A percentile compares a stretch with the other conserved stretches of the same genome.
Conservation (phyloP, 2,113 vertebrate species). For the Atherinomorus stipes region DNA sequence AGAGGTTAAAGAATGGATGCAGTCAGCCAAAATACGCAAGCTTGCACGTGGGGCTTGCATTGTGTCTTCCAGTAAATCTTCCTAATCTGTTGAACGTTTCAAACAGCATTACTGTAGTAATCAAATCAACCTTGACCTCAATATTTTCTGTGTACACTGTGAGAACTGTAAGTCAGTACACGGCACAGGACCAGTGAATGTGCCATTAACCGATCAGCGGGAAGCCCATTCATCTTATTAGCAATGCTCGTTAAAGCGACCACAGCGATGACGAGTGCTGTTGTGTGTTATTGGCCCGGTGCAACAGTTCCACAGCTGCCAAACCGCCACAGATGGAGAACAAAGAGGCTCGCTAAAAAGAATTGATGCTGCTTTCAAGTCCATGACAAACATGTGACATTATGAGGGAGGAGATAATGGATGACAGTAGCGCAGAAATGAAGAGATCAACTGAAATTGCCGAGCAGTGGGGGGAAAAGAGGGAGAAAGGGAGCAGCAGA, state of each 20-base stretch:
- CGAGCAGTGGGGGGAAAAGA: not conserved
- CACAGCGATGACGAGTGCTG: slow-evolving; percentile 42
- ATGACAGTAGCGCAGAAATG: slow-evolving; percentile 5
- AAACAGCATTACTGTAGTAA: not conserved
- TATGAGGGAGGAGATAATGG: slow-evolving; percentile 8
- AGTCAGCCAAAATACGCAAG: too few species aligned
- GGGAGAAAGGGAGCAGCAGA: slow-evolving; percentile 22
- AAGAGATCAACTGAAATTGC: slow-evolving; percentile 36
- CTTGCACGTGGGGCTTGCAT: not conserved
- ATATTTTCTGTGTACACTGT: not conserved
- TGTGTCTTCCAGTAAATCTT: not conserved
- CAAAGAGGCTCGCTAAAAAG: slow-evolving; percentile 35
- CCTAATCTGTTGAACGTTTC: not conserved
- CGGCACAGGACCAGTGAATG: slow-evolving; percentile 38
- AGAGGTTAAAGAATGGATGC: not conserved
- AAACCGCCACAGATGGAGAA: slow-evolving; percentile 42
- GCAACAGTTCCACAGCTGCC: slow-evolving; percentile 40
- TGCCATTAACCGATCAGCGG: slow-evolving; percentile 55
- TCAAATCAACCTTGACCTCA: not conserved
- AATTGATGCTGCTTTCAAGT: slow-evolving; percentile 24
- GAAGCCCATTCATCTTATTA: slow-evolving; percentile 68
- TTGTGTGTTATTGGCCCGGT: slow-evolving; percentile 49
- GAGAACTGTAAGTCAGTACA: slow-evolving; percentile 19
- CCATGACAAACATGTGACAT: slow-evolving; percentile 4
- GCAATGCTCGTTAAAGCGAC: slow-evolving; percentile 59